Conservation (phyloP, 2,888 invertebrate genomes). For the Esperia sulphurella region DNA sequence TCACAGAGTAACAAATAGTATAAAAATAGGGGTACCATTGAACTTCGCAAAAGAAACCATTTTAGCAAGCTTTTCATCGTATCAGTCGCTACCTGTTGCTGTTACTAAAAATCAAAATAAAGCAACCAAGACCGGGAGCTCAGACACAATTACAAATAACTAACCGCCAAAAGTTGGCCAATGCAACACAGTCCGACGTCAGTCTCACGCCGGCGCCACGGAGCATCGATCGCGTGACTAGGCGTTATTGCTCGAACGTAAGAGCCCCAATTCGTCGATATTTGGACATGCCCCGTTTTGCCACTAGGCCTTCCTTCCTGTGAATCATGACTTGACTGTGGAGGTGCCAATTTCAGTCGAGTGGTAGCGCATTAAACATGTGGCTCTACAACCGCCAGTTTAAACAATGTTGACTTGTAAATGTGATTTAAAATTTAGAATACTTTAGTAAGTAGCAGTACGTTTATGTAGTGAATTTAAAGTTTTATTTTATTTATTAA, state of each 20-base stretch:
- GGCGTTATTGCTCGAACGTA: conserved; percentile 36
- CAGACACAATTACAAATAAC: conserved; percentile 21
- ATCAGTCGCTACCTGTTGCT: conserved; percentile 9
- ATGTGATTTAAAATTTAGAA: conserved; percentile 23
- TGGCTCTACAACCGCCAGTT: conserved; percentile 31
- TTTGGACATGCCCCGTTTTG: conserved; percentile 66
- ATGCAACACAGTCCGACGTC: conserved; percentile 16
- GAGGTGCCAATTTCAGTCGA: conserved; percentile 53
- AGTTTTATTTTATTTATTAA: conserved; percentile 40
- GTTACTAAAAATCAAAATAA: conserved; percentile 2
- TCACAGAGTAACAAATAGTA: not conserved
- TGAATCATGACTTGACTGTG: conserved; percentile 62
- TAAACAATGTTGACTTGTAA: conserved; percentile 28
- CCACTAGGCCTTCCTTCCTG: conserved; percentile 60
- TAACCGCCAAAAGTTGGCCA: conserved; percentile 42
- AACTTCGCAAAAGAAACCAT: not conserved
- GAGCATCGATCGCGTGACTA: conserved; percentile 60
- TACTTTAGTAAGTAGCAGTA: conserved; percentile 5
- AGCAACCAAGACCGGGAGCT: not conserved
- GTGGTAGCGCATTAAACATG: conserved; percentile 23
- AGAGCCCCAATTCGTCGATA: conserved; percentile 42
- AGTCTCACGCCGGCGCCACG: conserved; percentile 62
- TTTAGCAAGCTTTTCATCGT: not conserved
- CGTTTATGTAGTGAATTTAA: conserved; percentile 22
- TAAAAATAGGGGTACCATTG: not conserved